Conservation (phyloP, 2,888 invertebrate species). For the Diarsia mendica region DNA sequence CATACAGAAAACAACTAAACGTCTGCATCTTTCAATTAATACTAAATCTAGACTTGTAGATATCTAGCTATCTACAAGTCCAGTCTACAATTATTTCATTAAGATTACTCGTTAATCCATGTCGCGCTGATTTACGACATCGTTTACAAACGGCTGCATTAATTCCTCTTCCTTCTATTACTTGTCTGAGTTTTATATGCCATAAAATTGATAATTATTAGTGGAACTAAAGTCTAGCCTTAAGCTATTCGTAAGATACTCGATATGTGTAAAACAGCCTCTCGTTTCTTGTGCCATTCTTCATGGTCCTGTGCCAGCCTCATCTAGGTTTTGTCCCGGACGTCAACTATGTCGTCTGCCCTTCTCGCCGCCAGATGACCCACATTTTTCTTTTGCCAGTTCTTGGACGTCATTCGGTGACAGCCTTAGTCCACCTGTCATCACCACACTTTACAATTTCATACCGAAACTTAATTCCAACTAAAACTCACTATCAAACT, state of each 20-base stretch:
- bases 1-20: conserved; percentile 12
- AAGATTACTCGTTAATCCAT: conserved; percentile 20
- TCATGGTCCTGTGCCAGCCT: no score
- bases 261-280: neutral
- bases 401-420: no score
- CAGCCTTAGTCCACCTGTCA: no score
- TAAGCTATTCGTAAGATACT: conserved; percentile 4
- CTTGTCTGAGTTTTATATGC: conserved; percentile 33
- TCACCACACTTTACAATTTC: neutral
- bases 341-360: no score
- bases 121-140: conserved; percentile 33
- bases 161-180: conserved; percentile 25
- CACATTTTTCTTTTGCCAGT: no score
- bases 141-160: conserved; percentile 30
- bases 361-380: no score
- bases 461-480: neutral
- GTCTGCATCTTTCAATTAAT: conserved; percentile 6
- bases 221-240: conserved; percentile 3
- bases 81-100: conserved; percentile 24
- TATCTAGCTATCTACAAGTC: neutral
- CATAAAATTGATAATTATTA: conserved; percentile 39
- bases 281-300: no score
- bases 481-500: conserved; percentile 12
- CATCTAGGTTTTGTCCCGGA: no score
- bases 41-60: neutral